Evolutionary conservation across 1,140 invertebrate species (phyloP), one percentile per base, ranked within the genome.

Genomic region (Drosophila sp.): DNA sequence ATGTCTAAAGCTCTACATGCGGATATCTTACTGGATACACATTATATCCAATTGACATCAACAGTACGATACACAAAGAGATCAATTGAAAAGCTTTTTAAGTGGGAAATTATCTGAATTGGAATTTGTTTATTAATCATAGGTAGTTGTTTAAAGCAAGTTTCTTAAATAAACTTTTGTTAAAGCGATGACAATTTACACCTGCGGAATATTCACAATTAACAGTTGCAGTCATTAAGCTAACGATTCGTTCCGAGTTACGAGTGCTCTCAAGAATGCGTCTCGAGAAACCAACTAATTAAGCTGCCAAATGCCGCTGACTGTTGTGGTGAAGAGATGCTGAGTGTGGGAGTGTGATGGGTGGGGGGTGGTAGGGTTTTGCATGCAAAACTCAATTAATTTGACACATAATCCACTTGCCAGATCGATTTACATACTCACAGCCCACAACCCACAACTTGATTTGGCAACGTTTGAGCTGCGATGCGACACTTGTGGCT

Each of bases 371-470:
- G 1, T 14, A 4, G 34, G 7, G 50, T 34, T 25, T 53, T 32
- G 38, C 38, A 69, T 67, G 66, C 66, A 51, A 63, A 58, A 75
- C 67, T 53, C 57, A 72, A 76, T 76, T 76, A 76, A 76, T 76
- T 76, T n/a, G n/a, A 53, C 32, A 51, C 62, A 72, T 65, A 76
- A 72, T 66, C 69, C 50, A 72, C 69, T 66, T 66, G 38, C 32
- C 69, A 72, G 73, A 76, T 76, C 69, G 57, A 76, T 76, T 76
- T 72, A 64, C 73, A 76, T 72, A 29, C 29, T 48, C 46, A 50
- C 58, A 59, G 36, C 21, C 13, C 16, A 43, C 58, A 59, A 46
- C 21, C 13, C 16, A 43, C 46, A 40, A 8, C 38, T 43, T 40
- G 16, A 67, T 45, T 45, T 65, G 46, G 53, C 27, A 66, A 61